Evolutionary conservation across 2,888 invertebrate genomes (phyloP).

Genomic region (Iselma pallidipennis): DNA sequence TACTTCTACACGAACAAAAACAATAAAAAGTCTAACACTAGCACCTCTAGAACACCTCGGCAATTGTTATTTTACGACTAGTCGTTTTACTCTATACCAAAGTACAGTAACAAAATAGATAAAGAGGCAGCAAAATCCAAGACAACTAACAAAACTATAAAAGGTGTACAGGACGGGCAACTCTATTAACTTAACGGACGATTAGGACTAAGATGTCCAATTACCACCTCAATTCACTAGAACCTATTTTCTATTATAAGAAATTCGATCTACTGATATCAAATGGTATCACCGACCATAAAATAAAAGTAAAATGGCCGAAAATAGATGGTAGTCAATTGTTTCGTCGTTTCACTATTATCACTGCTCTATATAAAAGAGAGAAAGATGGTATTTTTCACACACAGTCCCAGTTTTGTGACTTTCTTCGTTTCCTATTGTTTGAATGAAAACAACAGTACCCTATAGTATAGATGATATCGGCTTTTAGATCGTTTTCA

Average conservation of each 20-base stretch:
- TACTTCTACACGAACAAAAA: constrained; percentile 29
- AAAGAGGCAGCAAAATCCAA: background rate
- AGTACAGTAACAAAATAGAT: background rate
- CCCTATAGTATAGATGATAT: too few species aligned
- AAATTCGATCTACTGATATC: constrained; percentile 14
- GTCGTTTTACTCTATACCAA: background rate
- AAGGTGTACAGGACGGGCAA: background rate
- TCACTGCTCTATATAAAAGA: too few species aligned
- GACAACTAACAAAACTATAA: background rate
- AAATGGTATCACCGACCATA: constrained; percentile 1
- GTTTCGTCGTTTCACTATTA: background rate
- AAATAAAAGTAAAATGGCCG: constrained; percentile 7
- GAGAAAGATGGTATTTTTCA: too few species aligned
- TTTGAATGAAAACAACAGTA: background rate
- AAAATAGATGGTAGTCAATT: constrained; percentile 8
- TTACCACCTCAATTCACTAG: background rate
- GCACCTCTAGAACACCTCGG: constrained; percentile 12
- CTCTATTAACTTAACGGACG: constrained; percentile 4
- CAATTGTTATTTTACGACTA: constrained; percentile 19
- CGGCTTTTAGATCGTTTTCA: background rate
- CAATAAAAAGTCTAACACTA: constrained; percentile 15
- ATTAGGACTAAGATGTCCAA: constrained; percentile 4
- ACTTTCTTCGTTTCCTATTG: background rate
- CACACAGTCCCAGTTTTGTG: too few species aligned
- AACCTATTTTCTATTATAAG: constrained; percentile 1